A percentile compares a stretch with the other conserved stretches of the same genome.
Conservation (phyloP, 2,113 vertebrate species). For the Ramphastos sulfuratus region DNA sequence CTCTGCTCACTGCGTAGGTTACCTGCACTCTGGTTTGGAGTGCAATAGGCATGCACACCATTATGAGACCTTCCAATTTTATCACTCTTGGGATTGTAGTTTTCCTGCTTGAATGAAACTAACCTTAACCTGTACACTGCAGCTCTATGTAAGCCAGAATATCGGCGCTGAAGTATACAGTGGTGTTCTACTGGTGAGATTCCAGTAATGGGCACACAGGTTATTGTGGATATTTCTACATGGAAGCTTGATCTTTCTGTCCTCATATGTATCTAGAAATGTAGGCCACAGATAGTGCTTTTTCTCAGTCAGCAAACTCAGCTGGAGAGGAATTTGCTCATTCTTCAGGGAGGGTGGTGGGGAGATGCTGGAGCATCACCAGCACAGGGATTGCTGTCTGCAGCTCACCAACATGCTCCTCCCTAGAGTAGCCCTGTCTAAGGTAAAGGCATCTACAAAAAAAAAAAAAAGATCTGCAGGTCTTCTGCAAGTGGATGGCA, state of each 20-base stretch:
- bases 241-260: neutral
- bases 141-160: neutral
- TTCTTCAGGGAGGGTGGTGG: neutral
- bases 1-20: neutral
- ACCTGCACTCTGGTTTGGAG: accelerated
- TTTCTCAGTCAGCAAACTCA: neutral
- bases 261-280: neutral
- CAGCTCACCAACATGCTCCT: neutral
- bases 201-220: neutral
- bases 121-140: neutral
- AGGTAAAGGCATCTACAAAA: neutral
- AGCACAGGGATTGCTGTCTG: neutral
- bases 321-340: neutral
- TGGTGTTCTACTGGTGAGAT: neutral
- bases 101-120: neutral
- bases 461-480: neutral
- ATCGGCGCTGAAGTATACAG: neutral
- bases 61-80: neutral
- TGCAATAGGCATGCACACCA: neutral
- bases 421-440: neutral
- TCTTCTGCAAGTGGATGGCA: neutral
- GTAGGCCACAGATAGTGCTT: neutral
- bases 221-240: neutral
- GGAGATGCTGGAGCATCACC: neutral
- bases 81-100: neutral